Evolutionary conservation across 2,113 vertebrate genomes (phyloP), one percentile per base, ranked within the genome.

Genomic region (Notarius lentiginosus): DNA sequence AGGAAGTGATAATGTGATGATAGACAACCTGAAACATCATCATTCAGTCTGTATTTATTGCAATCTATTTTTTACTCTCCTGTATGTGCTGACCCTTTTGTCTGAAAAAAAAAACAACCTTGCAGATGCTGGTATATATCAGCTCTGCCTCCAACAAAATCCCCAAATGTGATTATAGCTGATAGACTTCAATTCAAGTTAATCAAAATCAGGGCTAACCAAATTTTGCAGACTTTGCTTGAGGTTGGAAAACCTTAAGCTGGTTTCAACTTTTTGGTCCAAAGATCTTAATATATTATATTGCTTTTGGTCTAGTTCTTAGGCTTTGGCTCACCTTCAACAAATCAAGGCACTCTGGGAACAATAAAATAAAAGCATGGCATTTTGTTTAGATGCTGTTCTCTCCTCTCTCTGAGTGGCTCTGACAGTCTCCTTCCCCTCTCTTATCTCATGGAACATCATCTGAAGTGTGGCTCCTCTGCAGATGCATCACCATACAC

Each of bases 1-100:
- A 60, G 55, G 30, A 80, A 9, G 18, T 41, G 79, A 60, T 58
- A 80, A 80, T 80, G 30, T 5, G 9, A 41, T 80, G 79, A 60
- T 60, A 20, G 79, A 41, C 79, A 80, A 80, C 18, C 27, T 41
- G 79, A 80, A 80, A 60, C 79, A 80, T 60, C 79, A 41, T 80
- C 79, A 20, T 80, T 56, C 22, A 60, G 27, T 60, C 4, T 60
- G 79, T 22, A 34, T 80, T 20, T 41, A 14, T 41, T 22, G 55
- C 53, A 58, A 34, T 79, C 53, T 60, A 79, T 79, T 79, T 34
- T 80, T 80, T 27, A 79, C 76, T 79, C 51, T 30, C 18, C 27
- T 80, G 73, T 49, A 15, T 49, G n/a, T 79, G 76, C 7, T 55
- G 24, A 79, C 58, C 55, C 27, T 60, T 55, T 80, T 27, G 41